Evolutionary conservation across 2,888 invertebrate species (phyloP), one percentile per base, ranked within the genome.

Genomic region (Acleris cristana): DNA sequence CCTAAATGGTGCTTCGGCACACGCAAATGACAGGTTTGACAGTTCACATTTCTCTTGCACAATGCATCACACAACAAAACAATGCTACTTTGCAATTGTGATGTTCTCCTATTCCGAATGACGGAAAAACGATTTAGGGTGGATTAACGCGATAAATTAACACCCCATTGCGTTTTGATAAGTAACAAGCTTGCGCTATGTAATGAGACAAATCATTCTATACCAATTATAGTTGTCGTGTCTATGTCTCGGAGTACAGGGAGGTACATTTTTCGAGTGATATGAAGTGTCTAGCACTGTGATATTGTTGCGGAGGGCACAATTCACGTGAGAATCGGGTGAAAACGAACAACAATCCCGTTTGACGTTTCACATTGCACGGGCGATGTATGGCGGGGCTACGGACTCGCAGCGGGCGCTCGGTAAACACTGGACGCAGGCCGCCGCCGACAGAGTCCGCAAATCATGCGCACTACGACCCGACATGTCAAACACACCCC

Each of bases 331-430:
- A 71, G 70, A 71, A 75, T 74, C 55, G 69, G 73, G 73, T 72
- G 71, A 83, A 83, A 85, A 80, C 80, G 73, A 81, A 81, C 82
- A 85, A 85, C 82, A 85, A 86, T 86, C 77, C 77, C 72, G 74
- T 87, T 89, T 92, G 92, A 92, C 92, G 88, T 92, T 92, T 92
- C 89, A 89, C 87, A 89, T 79, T 82, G 85, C 85, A 88, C 79
- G 85, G 84, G 81, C 85, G 86, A 89, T 91, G 84, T 90, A 92
- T 92, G 92, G 92, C 92, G 92, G 91, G 92, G 83, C 85, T 81
- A 79, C 66, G 66, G 61, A 74, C 75, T 79, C 78, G 75, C 74
- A 74, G 77, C 79, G 71, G 65, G 75, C 69, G 69, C 73, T 71
- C 72, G 72, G 79, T 80, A 80, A 80, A 81, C 79, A 81, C 70